A percentile compares a stretch with the other conserved stretches of the same genome.
phyloP scores from a whole-genome alignment of 2,888 invertebrate species.

The Orthosia gracilis region DNA sequence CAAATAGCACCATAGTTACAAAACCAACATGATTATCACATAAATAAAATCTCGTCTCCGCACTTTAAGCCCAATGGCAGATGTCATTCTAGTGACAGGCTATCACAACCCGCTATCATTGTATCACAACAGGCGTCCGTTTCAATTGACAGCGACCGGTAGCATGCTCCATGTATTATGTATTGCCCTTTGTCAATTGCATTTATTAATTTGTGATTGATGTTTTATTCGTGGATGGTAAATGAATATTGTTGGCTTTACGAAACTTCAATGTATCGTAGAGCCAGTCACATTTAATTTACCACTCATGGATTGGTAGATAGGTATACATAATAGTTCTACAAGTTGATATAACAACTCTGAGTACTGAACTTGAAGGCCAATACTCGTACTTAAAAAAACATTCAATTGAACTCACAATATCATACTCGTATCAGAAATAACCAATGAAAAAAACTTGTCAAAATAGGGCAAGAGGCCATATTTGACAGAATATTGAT shows the following conservation, averaged over 20 bases:
- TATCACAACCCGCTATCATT: slow-evolving; percentile 31
- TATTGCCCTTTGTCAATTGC: slow-evolving; percentile 24
- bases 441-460: too few species aligned
- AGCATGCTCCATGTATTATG: slow-evolving; percentile 26
- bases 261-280: background rate
- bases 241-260: background rate
- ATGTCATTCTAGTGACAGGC: slow-evolving; percentile 35
- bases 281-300: too few species aligned
- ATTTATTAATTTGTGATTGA: slow-evolving; percentile 42
- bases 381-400: too few species aligned
- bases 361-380: too few species aligned
- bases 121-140: slow-evolving; percentile 27
- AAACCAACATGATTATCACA: background rate
- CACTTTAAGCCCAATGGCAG: slow-evolving; percentile 19
- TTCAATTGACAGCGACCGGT: slow-evolving; percentile 36
- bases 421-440: too few species aligned
- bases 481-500: too few species aligned
- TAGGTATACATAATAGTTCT: too few species aligned
- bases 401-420: too few species aligned
- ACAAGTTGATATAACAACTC: too few species aligned
- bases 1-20: background rate
- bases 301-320: too few species aligned
- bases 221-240: slow-evolving; percentile 16
- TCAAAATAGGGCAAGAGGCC: too few species aligned
- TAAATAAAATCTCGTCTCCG: background rate